Evolutionary conservation across 1,140 invertebrate species (phyloP).

Genomic region (Drosophila ambigua): DNA sequence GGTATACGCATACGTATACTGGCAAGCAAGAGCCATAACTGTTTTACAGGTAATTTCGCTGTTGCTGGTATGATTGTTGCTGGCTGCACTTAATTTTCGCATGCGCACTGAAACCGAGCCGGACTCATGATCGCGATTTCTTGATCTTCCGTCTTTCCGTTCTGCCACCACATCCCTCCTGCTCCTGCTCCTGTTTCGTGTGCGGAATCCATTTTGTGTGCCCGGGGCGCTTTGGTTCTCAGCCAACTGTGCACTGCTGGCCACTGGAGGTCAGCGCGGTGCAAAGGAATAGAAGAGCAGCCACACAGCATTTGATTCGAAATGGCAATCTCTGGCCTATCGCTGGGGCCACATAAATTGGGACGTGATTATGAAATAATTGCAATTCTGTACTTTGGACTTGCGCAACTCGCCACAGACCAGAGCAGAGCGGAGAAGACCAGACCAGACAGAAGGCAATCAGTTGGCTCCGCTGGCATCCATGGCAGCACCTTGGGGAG

Average conservation of each 20-base stretch:
- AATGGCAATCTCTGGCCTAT: slow-evolving; percentile 55
- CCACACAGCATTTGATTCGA: slow-evolving; percentile 61
- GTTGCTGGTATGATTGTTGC: slow-evolving; percentile 74
- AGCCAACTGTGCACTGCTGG: slow-evolving; percentile 45
- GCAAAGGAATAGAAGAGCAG: slow-evolving; percentile 75
- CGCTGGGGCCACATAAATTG: slow-evolving; percentile 67
- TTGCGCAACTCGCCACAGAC: slow-evolving; percentile 58
- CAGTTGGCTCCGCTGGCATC: slow-evolving; percentile 18
- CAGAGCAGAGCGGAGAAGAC: background rate
- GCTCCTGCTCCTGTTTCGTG: slow-evolving; percentile 40
- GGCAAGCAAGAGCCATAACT: slow-evolving; percentile 56
- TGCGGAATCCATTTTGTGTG: slow-evolving; percentile 63
- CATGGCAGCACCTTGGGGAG: slow-evolving; percentile 61
- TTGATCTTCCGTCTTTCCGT: slow-evolving; percentile 62
- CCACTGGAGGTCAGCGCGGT: slow-evolving; percentile 60
- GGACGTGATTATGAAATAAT: slow-evolving; percentile 81
- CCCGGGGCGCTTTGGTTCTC: slow-evolving; percentile 57
- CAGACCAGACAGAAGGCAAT: slow-evolving; percentile 31
- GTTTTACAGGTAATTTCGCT: slow-evolving; percentile 78
- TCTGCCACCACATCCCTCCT: slow-evolving; percentile 23
- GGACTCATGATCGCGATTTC: slow-evolving; percentile 77
- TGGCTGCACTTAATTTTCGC: slow-evolving; percentile 81
- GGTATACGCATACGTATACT: no score
- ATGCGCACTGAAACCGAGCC: slow-evolving; percentile 58
- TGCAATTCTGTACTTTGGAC: slow-evolving; percentile 68